phyloP scores from a whole-genome alignment of 2,888 invertebrate genomes.

The Lepetodrilus schrolli region DNA sequence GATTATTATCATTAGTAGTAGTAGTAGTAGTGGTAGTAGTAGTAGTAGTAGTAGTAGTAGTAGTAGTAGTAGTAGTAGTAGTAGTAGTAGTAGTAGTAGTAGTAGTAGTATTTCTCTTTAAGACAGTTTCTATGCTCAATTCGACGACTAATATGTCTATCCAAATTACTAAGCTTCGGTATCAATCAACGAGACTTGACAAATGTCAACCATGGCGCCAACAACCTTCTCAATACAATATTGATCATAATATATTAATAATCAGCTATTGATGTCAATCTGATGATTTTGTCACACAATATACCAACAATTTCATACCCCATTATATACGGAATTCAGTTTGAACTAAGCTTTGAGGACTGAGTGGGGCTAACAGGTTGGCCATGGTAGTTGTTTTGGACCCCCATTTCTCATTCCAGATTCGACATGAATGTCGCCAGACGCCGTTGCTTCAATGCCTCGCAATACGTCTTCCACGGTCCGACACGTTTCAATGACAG shows the following conservation, averaged over 20 bases:
- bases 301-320: slow-evolving; percentile 11
- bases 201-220: background rate
- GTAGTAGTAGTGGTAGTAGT: background rate
- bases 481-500: background rate
- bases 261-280: background rate
- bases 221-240: background rate
- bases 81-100: background rate
- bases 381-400: too few species aligned
- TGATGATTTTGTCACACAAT: slow-evolving; percentile 5
- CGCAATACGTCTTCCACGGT: background rate
- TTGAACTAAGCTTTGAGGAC: too few species aligned
- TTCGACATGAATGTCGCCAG: background rate
- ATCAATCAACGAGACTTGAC: background rate
- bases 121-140: too few species aligned
- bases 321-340: too few species aligned
- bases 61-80: background rate
- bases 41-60: background rate
- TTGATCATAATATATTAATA: slow-evolving; percentile 6
- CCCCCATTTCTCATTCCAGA: slow-evolving; percentile 11
- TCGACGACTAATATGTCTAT: background rate
- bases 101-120: background rate
- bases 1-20: background rate
- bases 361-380: too few species aligned
- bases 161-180: background rate
- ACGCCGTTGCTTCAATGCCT: background rate